phyloP scores from a whole-genome alignment of 2,797 vertebrate genomes.

The Craterocephalus amniculus region DNA sequence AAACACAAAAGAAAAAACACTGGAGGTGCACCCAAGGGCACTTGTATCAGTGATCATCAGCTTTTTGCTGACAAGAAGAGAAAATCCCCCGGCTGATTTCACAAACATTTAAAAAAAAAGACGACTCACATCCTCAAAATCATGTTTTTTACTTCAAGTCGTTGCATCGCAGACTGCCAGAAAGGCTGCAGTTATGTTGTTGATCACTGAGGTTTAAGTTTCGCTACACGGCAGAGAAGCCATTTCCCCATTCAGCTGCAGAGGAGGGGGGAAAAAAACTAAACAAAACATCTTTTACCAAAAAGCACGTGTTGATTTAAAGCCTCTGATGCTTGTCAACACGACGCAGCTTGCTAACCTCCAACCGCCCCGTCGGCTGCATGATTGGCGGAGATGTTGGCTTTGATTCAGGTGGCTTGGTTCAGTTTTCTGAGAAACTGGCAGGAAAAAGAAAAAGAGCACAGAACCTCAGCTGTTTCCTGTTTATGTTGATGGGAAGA shows the following conservation, averaged over 20 bases:
- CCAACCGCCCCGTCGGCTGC: conserved; percentile 36
- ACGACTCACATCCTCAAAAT: conserved; percentile 46
- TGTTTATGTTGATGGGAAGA: conserved; percentile 52
- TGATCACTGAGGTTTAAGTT: background rate
- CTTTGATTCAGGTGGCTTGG: conserved; percentile 30
- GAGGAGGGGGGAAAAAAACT: no score
- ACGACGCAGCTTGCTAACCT: conserved; percentile 46
- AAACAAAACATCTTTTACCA: background rate
- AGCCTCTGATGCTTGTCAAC: conserved; percentile 64
- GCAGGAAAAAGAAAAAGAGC: conserved; percentile 56
- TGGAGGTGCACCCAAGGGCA: conserved; percentile 42
- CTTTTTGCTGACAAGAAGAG: conserved; percentile 44
- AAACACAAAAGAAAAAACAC: conserved; percentile 4
- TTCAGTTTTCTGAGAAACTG: conserved; percentile 66
- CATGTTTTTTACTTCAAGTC: background rate
- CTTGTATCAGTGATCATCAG: conserved; percentile 33
- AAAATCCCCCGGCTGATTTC: conserved; percentile 44
- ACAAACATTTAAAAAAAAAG: conserved; percentile 17
- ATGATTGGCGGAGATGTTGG: conserved; percentile 3
- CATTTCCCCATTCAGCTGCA: conserved; percentile 2
- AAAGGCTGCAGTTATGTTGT: background rate
- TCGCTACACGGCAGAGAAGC: background rate
- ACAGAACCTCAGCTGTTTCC: conserved; percentile 75
- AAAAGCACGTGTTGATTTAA: conserved; percentile 68
- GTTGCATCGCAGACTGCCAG: conserved; percentile 2